Evolutionary conservation across 1,140 invertebrate genomes (phyloP).

Genomic region (Trichogramma pretiosum): DNA sequence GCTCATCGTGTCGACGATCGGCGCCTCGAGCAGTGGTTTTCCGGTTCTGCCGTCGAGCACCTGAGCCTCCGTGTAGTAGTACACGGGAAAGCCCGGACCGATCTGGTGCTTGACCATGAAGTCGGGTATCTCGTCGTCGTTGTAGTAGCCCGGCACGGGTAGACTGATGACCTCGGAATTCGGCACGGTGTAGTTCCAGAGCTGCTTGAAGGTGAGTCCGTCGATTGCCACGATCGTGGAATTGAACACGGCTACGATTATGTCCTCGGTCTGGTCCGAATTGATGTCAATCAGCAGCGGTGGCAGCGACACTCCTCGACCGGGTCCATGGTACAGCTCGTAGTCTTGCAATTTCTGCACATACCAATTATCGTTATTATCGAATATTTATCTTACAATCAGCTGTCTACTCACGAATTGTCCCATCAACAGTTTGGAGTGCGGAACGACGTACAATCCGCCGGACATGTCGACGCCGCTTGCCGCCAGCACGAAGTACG

Average conservation of each 20-base stretch:
- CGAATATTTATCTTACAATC: conserved; percentile 1
- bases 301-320: conserved; percentile 52
- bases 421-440: conserved; percentile 50
- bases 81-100: conserved; percentile 65
- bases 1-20: conserved; percentile 59
- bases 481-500: conserved; percentile 60
- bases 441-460: conserved; percentile 55
- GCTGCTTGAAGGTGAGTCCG: conserved; percentile 54
- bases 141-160: conserved; percentile 73
- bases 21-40: conserved; percentile 51
- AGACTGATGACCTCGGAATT: conserved; percentile 57
- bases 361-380: conserved; percentile 3
- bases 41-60: conserved; percentile 63
- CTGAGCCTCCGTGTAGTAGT: conserved; percentile 65
- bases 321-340: conserved; percentile 40
- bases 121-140: conserved; percentile 72
- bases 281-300: conserved; percentile 70
- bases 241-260: conserved; percentile 65
- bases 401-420: conserved; percentile 43
- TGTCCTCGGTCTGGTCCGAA: conserved; percentile 63
- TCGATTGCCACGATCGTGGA: conserved; percentile 65
- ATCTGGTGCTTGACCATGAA: conserved; percentile 73
- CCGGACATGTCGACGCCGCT: conserved; percentile 66
- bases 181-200: conserved; percentile 67
- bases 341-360: conserved; percentile 35